phyloP scores from a whole-genome alignment of 2,888 invertebrate genomes.

The Scaptodrosophila latifasciaeformis region DNA sequence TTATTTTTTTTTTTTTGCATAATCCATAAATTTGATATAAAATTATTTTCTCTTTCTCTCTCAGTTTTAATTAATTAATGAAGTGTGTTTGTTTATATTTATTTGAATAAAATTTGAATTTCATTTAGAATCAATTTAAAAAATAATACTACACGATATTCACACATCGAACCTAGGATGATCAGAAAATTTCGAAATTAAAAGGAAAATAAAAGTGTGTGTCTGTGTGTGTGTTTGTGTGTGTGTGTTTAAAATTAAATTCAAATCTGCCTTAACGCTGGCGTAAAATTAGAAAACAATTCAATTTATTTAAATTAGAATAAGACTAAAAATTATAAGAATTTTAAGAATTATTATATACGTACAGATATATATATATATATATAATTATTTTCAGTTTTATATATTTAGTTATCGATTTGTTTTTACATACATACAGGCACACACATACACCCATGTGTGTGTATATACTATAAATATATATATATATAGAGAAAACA shows the following conservation, averaged over 20 bases:
- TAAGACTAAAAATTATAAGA: slow-evolving; percentile 31
- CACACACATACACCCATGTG: slow-evolving; percentile 34
- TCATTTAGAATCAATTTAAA: slow-evolving; percentile 45
- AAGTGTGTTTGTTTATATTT: slow-evolving; percentile 16
- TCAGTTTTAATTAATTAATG: too few species aligned
- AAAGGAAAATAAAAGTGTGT: slow-evolving; percentile 41
- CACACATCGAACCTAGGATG: slow-evolving; percentile 43
- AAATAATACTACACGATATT: slow-evolving; percentile 68
- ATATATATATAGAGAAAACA: too few species aligned
- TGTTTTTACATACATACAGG: slow-evolving; percentile 22
- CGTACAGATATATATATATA: slow-evolving; percentile 28
- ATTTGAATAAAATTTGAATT: too few species aligned
- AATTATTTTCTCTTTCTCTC: too few species aligned
- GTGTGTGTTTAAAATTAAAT: slow-evolving; percentile 27
- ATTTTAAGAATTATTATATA: slow-evolving; percentile 31
- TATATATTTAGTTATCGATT: slow-evolving; percentile 27
- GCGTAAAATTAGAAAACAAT: slow-evolving; percentile 69
- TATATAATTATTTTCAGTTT: not conserved
- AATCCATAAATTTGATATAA: slow-evolving; percentile 48
- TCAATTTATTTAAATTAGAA: slow-evolving; percentile 58
- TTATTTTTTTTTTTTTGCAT: slow-evolving; percentile 38
- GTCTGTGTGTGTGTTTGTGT: not conserved
- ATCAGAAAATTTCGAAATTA: slow-evolving; percentile 31
- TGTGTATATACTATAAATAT: slow-evolving; percentile 31
- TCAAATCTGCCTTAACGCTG: slow-evolving; percentile 24